Evolutionary conservation across 2,113 vertebrate species (phyloP).

Genomic region (Cichladusa arquata): DNA sequence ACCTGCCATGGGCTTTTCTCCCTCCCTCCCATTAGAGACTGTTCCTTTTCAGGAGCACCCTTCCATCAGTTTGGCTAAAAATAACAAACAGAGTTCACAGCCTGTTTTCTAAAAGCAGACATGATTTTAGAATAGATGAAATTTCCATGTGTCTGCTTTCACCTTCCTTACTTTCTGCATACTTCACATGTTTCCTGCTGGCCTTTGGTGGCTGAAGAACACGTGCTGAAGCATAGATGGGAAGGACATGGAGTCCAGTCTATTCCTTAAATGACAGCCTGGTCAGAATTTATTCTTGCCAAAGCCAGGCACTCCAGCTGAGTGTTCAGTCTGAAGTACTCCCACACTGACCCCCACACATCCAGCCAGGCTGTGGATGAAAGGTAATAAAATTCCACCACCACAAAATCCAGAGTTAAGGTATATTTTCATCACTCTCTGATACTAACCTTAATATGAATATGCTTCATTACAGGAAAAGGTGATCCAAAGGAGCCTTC

Average conservation of each 20-base stretch:
- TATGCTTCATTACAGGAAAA: not conserved
- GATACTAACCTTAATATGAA: not conserved
- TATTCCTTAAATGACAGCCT: not conserved
- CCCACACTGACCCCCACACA: not conserved
- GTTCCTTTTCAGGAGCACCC: slow-evolving; percentile 19
- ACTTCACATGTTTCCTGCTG: not conserved
- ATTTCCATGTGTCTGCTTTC: not conserved
- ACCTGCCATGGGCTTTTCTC: not conserved
- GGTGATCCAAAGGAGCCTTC: not conserved
- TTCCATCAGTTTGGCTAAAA: slow-evolving; percentile 31
- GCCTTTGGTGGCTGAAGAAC: not conserved
- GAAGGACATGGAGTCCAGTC: not conserved
- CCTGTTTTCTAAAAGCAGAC: not conserved
- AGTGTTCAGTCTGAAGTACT: not conserved
- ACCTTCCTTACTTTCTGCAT: not conserved
- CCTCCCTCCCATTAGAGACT: not conserved
- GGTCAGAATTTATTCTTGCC: not conserved
- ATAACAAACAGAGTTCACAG: slow-evolving; percentile 2
- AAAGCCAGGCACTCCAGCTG: not conserved
- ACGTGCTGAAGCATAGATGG: not conserved
- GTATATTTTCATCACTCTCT: not conserved
- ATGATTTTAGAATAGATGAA: not conserved
- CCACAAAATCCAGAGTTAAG: not conserved
- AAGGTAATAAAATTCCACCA: not conserved
- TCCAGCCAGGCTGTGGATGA: not conserved